phyloP scores from a whole-genome alignment of 1,140 invertebrate species.

The Camponotus vicinus region DNA sequence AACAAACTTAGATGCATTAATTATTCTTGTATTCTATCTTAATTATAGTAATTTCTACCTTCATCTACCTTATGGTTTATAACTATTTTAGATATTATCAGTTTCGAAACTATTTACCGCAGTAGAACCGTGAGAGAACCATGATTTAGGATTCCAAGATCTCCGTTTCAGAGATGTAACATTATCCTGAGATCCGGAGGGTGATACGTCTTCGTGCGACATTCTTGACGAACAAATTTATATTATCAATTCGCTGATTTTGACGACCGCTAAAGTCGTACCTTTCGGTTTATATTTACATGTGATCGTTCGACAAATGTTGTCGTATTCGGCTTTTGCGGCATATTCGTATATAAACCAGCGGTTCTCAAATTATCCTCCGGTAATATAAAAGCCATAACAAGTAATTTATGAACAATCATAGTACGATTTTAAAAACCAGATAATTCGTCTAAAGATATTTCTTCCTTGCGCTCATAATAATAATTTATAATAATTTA shows the following conservation, averaged over 20 bases:
- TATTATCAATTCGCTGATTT: slow-evolving; percentile 26
- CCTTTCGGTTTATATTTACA: slow-evolving; percentile 27
- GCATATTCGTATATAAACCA: slow-evolving; percentile 4
- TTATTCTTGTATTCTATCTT: not conserved
- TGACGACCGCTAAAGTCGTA: not conserved
- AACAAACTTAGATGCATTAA: not conserved
- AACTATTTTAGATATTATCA: slow-evolving; percentile 5
- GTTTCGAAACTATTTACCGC: slow-evolving; percentile 72
- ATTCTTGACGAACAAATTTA: slow-evolving; percentile 5
- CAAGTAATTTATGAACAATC: not conserved
- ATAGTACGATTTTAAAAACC: not conserved
- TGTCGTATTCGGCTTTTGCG: not conserved
- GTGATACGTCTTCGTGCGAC: not conserved
- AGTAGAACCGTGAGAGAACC: slow-evolving; percentile 75
- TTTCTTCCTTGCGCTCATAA: not conserved
- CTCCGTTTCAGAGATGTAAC: not conserved
- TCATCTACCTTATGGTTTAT: not conserved
- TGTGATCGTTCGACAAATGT: not conserved
- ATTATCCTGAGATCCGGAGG: not conserved
- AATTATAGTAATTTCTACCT: not conserved
- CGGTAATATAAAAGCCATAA: not conserved
- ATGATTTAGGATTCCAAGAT: slow-evolving; percentile 69
- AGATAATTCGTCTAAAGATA: not conserved
- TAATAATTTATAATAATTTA: slow-evolving; percentile 3
- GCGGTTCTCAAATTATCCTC: slow-evolving; percentile 4